A percentile compares a stretch with the other conserved stretches of the same genome.
phyloP scores from a whole-genome alignment of 92 coral and sea anemone species.

The Pocillopora grandis region DNA sequence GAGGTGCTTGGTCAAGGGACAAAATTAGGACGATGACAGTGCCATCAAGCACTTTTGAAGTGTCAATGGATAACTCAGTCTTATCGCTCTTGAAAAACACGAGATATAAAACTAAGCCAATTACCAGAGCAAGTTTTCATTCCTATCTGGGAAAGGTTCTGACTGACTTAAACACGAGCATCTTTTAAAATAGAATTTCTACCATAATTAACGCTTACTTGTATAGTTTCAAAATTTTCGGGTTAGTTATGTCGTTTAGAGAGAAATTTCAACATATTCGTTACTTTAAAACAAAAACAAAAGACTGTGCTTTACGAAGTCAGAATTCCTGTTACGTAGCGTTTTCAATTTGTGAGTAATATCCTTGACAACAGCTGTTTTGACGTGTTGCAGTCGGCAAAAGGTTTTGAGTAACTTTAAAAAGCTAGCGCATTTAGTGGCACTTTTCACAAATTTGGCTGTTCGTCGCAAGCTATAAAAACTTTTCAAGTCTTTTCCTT shows the following conservation, averaged over 20 bases:
- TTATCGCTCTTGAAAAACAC: too few relatives aligned
- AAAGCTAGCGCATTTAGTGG: neutral
- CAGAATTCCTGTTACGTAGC: neutral
- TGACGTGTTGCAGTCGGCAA: neutral
- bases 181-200: too few relatives aligned
- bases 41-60: too few relatives aligned
- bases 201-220: too few relatives aligned
- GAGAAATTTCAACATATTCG: neutral
- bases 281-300: neutral
- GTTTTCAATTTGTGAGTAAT: neutral
- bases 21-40: too few relatives aligned
- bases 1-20: too few relatives aligned
- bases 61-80: too few relatives aligned
- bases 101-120: too few relatives aligned
- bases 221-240: neutral
- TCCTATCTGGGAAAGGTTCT: too few relatives aligned
- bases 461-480: neutral
- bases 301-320: neutral
- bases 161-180: too few relatives aligned
- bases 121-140: too few relatives aligned
- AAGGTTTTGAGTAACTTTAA: neutral
- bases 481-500: neutral
- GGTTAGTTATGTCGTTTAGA: neutral
- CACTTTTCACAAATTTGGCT: neutral
- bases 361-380: constrained; percentile 20